Conservation (phyloP, 2,113 vertebrate genomes). For the Piliocolobus tephrosceles region DNA sequence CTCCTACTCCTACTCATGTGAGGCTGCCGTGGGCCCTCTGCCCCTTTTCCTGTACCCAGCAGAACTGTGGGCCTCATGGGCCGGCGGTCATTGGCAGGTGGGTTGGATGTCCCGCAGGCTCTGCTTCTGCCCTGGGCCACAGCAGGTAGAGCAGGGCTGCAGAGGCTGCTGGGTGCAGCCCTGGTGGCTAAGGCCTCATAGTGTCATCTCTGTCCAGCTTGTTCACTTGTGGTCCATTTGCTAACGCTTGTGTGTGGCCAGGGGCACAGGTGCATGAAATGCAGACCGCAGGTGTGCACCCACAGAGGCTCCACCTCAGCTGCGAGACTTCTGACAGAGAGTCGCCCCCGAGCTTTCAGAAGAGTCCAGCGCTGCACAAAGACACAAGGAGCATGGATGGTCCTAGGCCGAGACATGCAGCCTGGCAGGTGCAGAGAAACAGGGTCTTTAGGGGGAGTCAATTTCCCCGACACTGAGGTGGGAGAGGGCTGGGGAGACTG, state of each 20-base stretch:
- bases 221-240: not conserved
- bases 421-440: not conserved
- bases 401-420: not conserved
- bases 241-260: not conserved
- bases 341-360: not conserved
- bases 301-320: not conserved
- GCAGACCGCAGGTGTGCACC: not conserved
- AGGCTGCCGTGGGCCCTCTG: not conserved
- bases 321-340: too few species aligned
- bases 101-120: too few species aligned
- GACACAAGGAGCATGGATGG: not conserved
- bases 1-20: not conserved
- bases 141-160: not conserved
- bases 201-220: not conserved
- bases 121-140: not conserved
- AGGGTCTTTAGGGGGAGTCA: not conserved
- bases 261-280: too few species aligned
- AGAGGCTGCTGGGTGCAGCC: accelerated
- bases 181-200: not conserved
- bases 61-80: not conserved
- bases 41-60: not conserved
- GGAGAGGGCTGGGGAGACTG: not conserved
- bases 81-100: not conserved
- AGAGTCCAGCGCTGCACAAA: not conserved
- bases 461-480: not conserved